phyloP scores from a whole-genome alignment of 2,113 vertebrate genomes.

The Isichthys henryi region DNA sequence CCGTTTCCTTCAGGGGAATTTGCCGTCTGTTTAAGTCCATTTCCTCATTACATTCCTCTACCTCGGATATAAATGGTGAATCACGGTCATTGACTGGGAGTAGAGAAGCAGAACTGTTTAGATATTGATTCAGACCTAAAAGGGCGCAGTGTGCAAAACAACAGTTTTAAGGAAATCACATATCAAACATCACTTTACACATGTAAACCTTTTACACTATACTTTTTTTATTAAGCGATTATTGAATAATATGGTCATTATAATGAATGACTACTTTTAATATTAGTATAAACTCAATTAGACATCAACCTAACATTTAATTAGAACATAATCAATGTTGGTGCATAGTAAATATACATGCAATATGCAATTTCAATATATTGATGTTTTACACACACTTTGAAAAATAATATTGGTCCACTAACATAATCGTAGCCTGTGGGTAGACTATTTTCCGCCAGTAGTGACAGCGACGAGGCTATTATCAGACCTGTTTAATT shows the following conservation, averaged over 20 bases:
- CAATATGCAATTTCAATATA: background rate
- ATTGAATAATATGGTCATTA: background rate
- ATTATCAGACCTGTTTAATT: background rate
- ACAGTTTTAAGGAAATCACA: background rate
- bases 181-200: background rate
- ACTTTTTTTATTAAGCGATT: background rate
- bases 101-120: slow-evolving; percentile 17
- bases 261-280: background rate
- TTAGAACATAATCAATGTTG: background rate
- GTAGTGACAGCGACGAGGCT: background rate
- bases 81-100: slow-evolving; percentile 59
- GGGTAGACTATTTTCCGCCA: background rate
- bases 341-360: background rate
- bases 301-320: background rate
- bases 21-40: slow-evolving; percentile 31
- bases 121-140: slow-evolving; percentile 31
- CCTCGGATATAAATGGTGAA: slow-evolving; percentile 57
- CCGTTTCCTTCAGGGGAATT: slow-evolving; percentile 27
- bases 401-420: background rate
- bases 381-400: background rate
- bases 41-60: slow-evolving; percentile 43
- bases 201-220: background rate
- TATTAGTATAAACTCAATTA: background rate
- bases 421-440: background rate
- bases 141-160: background rate